A percentile compares a stretch with the other conserved stretches of the same genome.
Evolutionary conservation across 2,113 vertebrate species (phyloP).

Genomic region (Romanogobio albipinnatus): DNA sequence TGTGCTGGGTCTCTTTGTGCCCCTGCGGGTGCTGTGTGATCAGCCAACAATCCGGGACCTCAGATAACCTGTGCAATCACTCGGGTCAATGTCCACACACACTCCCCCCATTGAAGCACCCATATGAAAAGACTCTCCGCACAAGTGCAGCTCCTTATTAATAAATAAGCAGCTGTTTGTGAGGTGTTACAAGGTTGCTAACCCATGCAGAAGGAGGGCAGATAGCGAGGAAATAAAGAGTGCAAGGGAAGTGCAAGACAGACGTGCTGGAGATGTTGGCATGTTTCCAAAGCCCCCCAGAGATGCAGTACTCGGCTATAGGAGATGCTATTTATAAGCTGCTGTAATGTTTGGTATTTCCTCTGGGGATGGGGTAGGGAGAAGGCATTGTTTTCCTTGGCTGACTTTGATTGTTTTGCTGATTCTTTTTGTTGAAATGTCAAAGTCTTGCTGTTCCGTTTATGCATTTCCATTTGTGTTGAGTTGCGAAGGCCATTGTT

Average conservation of each 20-base stretch:
- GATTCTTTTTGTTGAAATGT: slow-evolving; percentile 62
- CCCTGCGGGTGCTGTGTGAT: background rate
- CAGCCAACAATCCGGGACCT: background rate
- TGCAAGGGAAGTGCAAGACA: background rate
- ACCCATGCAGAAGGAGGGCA: slow-evolving; percentile 23
- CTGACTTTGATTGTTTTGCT: slow-evolving; percentile 63
- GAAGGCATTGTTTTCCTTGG: slow-evolving; percentile 75
- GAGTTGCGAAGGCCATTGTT: slow-evolving; percentile 39
- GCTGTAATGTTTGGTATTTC: slow-evolving; percentile 80
- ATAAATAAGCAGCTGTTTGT: slow-evolving; percentile 53
- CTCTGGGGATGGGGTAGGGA: slow-evolving; percentile 61
- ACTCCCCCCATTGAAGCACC: background rate
- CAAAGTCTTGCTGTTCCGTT: slow-evolving; percentile 60
- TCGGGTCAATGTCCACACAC: background rate
- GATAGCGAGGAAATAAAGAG: slow-evolving; percentile 13
- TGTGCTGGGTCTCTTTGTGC: background rate
- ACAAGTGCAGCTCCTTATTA: slow-evolving; percentile 33
- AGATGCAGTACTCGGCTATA: slow-evolving; percentile 60
- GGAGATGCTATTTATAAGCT: slow-evolving; percentile 75
- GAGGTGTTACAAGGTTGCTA: slow-evolving; percentile 49
- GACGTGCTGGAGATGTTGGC: slow-evolving; percentile 25
- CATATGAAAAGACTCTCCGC: slow-evolving; percentile 2
- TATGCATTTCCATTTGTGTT: slow-evolving; percentile 55
- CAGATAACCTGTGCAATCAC: background rate
- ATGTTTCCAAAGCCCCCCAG: slow-evolving; percentile 49